A percentile compares a stretch with the other conserved stretches of the same genome.
Evolutionary conservation across 53 echinoderm and acorn worm genomes (phyloP).

Genomic region (Zoroaster sp.): DNA sequence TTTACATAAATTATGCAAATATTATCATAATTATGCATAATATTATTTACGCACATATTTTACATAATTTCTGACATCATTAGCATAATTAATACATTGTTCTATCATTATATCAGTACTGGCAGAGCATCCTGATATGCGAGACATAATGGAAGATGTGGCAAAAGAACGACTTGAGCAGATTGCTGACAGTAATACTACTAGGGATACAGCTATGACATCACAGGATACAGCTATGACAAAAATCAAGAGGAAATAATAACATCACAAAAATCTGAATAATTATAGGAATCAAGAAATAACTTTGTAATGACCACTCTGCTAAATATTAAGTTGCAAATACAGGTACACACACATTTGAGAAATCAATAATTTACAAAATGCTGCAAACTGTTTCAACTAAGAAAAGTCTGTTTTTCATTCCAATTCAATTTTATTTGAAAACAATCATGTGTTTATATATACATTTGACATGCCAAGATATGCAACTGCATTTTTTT

Average conservation of each 20-base stretch:
- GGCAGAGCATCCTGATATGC: slow-evolving; percentile 82
- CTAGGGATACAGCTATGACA: background rate
- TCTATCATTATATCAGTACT: slow-evolving; percentile 68
- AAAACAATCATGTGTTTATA: slow-evolving; percentile 9
- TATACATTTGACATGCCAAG: slow-evolving; percentile 12
- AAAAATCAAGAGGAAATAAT: background rate
- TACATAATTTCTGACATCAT: background rate
- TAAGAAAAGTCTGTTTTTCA: background rate
- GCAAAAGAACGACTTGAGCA: slow-evolving; percentile 67
- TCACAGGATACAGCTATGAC: background rate
- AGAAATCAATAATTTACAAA: no score
- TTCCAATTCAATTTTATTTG: slow-evolving; percentile 15
- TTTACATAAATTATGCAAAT: background rate
- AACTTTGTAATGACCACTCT: no score
- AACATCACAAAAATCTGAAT: background rate
- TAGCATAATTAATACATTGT: no score
- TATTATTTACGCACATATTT: background rate
- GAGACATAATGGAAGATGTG: slow-evolving; percentile 63
- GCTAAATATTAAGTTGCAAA: no score
- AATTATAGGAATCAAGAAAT: background rate
- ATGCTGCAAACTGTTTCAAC: no score
- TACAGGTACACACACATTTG: no score
- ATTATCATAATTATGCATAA: no score
- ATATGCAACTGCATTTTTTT: background rate
- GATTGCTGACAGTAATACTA: background rate